A percentile compares a stretch with the other conserved stretches of the same genome.
Conservation (phyloP, 2,888 invertebrate genomes). For the Notodonta ziczac region DNA sequence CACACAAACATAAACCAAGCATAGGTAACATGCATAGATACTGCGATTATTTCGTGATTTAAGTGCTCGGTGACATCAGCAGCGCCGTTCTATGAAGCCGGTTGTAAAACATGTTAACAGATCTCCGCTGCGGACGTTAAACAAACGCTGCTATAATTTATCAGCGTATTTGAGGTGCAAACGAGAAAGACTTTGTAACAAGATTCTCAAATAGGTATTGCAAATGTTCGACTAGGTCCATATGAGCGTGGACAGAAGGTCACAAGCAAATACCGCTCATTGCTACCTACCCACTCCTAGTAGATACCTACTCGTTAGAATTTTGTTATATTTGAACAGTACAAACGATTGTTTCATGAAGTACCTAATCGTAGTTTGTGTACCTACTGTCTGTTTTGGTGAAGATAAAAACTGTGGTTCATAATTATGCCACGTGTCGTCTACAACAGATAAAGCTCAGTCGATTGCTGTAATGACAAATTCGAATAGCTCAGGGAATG, state of each 20-base stretch:
- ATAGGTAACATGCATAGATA: conserved; percentile 30
- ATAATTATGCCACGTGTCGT: conserved; percentile 11
- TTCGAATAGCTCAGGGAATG: conserved; percentile 35
- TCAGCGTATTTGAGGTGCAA: conserved; percentile 10
- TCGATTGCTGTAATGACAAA: conserved; percentile 23
- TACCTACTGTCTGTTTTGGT: conserved; percentile 10
- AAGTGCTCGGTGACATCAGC: conserved; percentile 59
- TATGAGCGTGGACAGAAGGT: conserved; percentile 29
- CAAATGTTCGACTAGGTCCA: conserved; percentile 21
- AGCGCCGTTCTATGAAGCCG: conserved; percentile 29
- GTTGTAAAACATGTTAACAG: conserved; percentile 21
- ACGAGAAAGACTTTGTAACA: conserved; percentile 18
- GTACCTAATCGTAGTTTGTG: conserved; percentile 12
- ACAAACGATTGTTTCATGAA: conserved; percentile 15
- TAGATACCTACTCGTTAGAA: conserved; percentile 11
- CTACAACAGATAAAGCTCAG: conserved; percentile 12
- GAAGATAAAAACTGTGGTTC: conserved; percentile 14
- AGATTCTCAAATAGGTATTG: conserved; percentile 19
- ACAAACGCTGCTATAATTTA: conserved; percentile 4
- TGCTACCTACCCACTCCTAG: conserved; percentile 22
- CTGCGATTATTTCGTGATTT: conserved; percentile 48
- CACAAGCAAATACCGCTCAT: conserved; percentile 27
- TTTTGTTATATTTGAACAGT: conserved; percentile 18
- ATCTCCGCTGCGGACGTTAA: conserved; percentile 17
- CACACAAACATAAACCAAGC: conserved; percentile 15